Conservation (phyloP, 92 coral and sea anemone species). For the Epizoanthus scotinus region DNA sequence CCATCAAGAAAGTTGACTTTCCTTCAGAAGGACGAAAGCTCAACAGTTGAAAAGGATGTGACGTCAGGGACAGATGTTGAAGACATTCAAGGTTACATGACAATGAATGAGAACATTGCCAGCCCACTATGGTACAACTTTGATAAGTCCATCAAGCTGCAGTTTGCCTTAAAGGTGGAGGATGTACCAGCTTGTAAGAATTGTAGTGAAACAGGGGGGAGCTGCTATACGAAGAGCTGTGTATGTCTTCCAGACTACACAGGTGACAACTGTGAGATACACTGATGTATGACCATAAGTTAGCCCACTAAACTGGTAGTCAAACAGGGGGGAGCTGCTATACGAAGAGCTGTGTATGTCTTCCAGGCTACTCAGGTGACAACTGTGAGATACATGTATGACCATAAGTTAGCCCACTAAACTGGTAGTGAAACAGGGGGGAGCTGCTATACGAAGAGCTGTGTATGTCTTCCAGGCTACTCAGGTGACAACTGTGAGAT, state of each 20-base stretch:
- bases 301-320: conserved; percentile 27
- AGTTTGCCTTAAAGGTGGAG: conserved; percentile 89
- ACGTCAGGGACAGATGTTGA: conserved; percentile 85
- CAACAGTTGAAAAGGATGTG: conserved; percentile 49
- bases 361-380: conserved; percentile 74
- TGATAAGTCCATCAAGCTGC: conserved; percentile 72
- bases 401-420: neutral
- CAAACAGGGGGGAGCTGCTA: conserved; percentile 85
- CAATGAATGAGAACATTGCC: conserved; percentile 74
- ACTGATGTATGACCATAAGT: neutral
- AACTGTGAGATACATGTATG: conserved; percentile 58
- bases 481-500: conserved; percentile 73
- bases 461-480: conserved; percentile 83
- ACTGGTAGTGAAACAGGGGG: conserved; percentile 72
- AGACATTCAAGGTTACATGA: conserved; percentile 74
- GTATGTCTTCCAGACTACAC: conserved; percentile 77
- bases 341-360: conserved; percentile 81
- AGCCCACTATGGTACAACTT: conserved; percentile 86
- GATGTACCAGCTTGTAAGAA: conserved; percentile 72
- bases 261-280: conserved; percentile 75
- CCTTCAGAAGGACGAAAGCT: conserved; percentile 69
- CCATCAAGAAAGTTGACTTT: conserved; percentile 78
- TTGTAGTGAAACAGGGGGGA: conserved; percentile 86
- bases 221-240: conserved; percentile 87
- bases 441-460: conserved; percentile 81